Evolutionary conservation across 1,140 invertebrate genomes (phyloP).

Genomic region (Bursaphelenchus mucronatus): DNA sequence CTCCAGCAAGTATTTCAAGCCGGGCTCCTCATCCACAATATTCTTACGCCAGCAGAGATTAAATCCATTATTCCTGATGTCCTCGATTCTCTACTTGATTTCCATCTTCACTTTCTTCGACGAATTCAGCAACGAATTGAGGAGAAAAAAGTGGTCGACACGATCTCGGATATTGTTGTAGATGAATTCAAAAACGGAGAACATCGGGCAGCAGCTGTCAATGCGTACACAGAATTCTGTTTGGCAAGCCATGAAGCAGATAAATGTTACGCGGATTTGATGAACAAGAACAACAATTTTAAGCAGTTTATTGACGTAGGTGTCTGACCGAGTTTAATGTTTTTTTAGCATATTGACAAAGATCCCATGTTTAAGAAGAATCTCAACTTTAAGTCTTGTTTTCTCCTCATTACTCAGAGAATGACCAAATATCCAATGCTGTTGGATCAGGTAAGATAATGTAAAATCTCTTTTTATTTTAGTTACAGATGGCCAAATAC

Average conservation of each 20-base stretch:
- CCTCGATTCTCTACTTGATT: slow-evolving; percentile 45
- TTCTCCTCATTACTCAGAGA: slow-evolving; percentile 46
- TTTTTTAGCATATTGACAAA: slow-evolving; percentile 33
- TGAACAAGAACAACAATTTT: slow-evolving; percentile 34
- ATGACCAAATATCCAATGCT: slow-evolving; percentile 49
- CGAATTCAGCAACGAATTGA: slow-evolving; percentile 24
- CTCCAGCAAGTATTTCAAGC: slow-evolving; percentile 51
- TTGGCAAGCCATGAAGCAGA: slow-evolving; percentile 35
- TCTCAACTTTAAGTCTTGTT: slow-evolving; percentile 46
- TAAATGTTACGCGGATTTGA: slow-evolving; percentile 22
- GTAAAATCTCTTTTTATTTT: background rate
- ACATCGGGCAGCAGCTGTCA: slow-evolving; percentile 26
- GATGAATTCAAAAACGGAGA: slow-evolving; percentile 41
- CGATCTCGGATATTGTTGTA: slow-evolving; percentile 43
- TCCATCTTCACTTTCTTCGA: slow-evolving; percentile 46
- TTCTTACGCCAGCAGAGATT: slow-evolving; percentile 29
- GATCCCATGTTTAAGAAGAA: slow-evolving; percentile 33
- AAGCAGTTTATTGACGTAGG: slow-evolving; percentile 35
- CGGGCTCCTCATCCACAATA: slow-evolving; percentile 30
- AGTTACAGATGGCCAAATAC: slow-evolving; percentile 42
- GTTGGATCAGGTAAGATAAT: slow-evolving; percentile 37
- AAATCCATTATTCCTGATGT: slow-evolving; percentile 43
- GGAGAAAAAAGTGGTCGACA: slow-evolving; percentile 32
- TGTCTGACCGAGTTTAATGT: background rate
- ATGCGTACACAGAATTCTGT: slow-evolving; percentile 43